phyloP scores from a whole-genome alignment of 2,113 vertebrate species.

The Corydoras sp. region DNA sequence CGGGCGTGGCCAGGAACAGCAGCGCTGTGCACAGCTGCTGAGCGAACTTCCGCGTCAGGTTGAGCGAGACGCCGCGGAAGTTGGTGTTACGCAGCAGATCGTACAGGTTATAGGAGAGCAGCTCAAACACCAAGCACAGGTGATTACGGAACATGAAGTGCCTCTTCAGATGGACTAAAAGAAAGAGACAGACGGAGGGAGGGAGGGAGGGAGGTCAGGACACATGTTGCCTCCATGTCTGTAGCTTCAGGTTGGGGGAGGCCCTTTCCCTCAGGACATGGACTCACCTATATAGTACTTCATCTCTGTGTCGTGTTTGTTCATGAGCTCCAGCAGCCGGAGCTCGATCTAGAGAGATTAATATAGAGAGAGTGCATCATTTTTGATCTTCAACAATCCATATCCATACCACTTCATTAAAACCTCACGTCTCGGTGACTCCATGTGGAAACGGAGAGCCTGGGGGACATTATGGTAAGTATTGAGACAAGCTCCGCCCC shows the following conservation, averaged over 20 bases:
- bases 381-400: too few relatives aligned
- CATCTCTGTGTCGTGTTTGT: slow-evolving; percentile 94
- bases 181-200: neutral
- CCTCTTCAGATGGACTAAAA: slow-evolving; percentile 85
- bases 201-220: neutral
- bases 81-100: slow-evolving; percentile 92
- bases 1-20: slow-evolving; percentile 89
- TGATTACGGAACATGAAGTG: slow-evolving; percentile 98
- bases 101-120: slow-evolving; percentile 92
- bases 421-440: too few relatives aligned
- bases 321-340: slow-evolving; percentile 88
- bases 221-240: too few relatives aligned
- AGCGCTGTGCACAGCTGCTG: slow-evolving; percentile 93
- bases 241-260: too few relatives aligned
- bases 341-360: slow-evolving; percentile 72
- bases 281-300: slow-evolving; percentile 89
- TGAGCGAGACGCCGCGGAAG: slow-evolving; percentile 89
- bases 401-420: too few relatives aligned
- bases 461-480: too few relatives aligned
- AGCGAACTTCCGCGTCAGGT: slow-evolving; percentile 89
- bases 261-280: too few relatives aligned
- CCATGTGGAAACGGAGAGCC: too few relatives aligned
- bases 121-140: slow-evolving; percentile 93
- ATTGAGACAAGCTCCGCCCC: too few relatives aligned
- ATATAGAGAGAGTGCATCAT: neutral